Base-by-base conservation (phyloP, 2,113 vertebrate genomes). In the Leucoraja erinaceus region DNA sequence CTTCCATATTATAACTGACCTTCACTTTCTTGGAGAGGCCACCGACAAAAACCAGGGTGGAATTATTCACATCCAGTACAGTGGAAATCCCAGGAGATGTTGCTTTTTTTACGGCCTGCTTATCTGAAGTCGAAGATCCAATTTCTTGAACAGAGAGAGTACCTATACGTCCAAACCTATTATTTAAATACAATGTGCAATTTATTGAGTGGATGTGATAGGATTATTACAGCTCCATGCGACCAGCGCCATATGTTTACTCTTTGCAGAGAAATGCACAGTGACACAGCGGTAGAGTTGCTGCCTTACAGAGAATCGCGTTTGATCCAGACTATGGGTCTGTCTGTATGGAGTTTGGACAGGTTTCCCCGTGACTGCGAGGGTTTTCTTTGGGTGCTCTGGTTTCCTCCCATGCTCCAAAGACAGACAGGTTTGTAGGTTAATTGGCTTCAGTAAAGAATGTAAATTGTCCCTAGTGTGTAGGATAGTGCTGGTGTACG, bases 101-200 rank as follows among this genome's bases (percentile, higher is more conserved):
- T 28, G 95, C 95, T 54, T 94, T 96, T 95, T 95, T 98, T 16
- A 95, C 92, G 0, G 93, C 61, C 0, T 96, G 94, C 59, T 97
- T 95, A 47, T 96, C 95, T 22, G 47, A 54, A 47, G 18, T 28
- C 12, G 95, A 93, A 0, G 95, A 94, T 8, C 94, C 97, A 90
- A 96, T 93, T 95, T 98, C 98, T 94, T 98, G 97, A 93, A 99
- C 95, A 0, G 95, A 98, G 83, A 99, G 94, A 0, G 97, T 96
- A 9, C 95, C 97, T 0, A 94, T 95, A 93, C 95, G 97, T 90
- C 98, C 98, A 94, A 98, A 98, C 95, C 98, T 99, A 93, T 11
- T 91, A 90, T 25, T 20, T 3, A 22, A 72, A 72, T 20, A 22
- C 70, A 72, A 72, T 72, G 18, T 22, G 18, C 70, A 91, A 77